These are phyloP conservation scores for Pachliopta kotzebuea DNA, from an alignment of 2,888 invertebrate species.

Conservation along the genomic window DNA sequence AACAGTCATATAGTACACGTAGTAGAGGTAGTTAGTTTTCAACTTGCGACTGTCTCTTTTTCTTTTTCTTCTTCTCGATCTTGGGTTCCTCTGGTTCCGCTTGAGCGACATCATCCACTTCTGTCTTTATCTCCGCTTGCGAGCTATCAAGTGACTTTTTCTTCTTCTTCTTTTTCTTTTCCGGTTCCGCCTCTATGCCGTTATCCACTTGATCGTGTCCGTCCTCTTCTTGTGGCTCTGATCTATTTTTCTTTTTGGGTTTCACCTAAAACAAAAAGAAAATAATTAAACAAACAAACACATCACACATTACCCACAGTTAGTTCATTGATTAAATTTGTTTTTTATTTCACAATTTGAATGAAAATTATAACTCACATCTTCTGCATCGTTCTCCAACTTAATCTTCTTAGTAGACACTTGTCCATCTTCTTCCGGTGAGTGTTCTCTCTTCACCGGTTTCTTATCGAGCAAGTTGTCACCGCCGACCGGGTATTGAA, in stretches of 20 bases:
- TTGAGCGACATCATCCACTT: conserved; percentile 32
- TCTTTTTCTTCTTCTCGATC: conserved; percentile 69
- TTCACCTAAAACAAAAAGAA: conserved; percentile 43
- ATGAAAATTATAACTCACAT: conserved; percentile 42
- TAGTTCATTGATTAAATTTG: no score
- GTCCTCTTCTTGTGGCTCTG: conserved; percentile 38
- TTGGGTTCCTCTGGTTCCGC: conserved; percentile 48
- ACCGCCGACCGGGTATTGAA: conserved; percentile 87
- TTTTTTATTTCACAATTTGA: no score
- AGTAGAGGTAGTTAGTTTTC: conserved; percentile 50
- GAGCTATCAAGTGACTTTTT: conserved; percentile 67
- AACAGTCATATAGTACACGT: conserved; percentile 6
- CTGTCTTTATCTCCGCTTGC: conserved; percentile 40
- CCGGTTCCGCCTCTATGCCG: conserved; percentile 43
- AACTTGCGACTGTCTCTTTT: conserved; percentile 59
- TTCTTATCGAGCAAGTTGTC: conserved; percentile 89
- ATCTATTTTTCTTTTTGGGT: conserved; percentile 57
- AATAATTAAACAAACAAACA: background rate
- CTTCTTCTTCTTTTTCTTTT: conserved; percentile 75
- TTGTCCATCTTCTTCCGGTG: conserved; percentile 63
- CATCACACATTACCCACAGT: no score
- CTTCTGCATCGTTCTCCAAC: conserved; percentile 63
- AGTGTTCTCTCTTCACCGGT: conserved; percentile 80
- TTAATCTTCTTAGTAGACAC: conserved; percentile 75
- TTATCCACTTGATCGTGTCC: conserved; percentile 36